These are phyloP conservation scores for Phyllotis vaccarum DNA, from an alignment of 2,797 vertebrate genomes.

Conservation along the genomic window DNA sequence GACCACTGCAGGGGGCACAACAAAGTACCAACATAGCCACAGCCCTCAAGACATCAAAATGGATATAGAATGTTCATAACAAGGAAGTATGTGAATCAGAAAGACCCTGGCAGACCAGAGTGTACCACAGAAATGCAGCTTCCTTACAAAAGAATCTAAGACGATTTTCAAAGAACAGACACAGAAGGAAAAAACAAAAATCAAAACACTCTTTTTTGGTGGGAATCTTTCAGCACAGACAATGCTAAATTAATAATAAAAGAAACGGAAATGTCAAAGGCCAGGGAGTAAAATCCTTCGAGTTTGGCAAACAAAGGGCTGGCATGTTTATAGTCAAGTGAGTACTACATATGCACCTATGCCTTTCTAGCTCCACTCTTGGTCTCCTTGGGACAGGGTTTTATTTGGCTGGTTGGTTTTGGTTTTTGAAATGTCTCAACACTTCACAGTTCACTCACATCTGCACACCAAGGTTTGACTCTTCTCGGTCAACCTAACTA, in stretches of 20 bases:
- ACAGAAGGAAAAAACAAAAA: neutral
- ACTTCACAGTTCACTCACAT: neutral
- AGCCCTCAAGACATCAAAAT: neutral
- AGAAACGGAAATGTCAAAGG: neutral
- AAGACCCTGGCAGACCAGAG: neutral
- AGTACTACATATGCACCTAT: neutral
- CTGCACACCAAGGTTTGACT: neutral
- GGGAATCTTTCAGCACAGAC: neutral
- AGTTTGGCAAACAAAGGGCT: neutral
- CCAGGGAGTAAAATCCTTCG: neutral
- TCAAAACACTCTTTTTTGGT: neutral
- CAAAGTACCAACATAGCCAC: neutral
- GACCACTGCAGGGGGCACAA: neutral
- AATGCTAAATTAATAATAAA: neutral
- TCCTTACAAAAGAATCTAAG: conserved; percentile 2
- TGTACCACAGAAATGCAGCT: neutral
- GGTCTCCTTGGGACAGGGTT: neutral
- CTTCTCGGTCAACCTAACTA: neutral
- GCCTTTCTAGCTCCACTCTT: neutral
- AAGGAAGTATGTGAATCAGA: neutral
- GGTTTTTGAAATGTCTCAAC: neutral
- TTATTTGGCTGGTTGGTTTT: neutral
- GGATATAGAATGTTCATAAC: neutral
- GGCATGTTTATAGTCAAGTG: neutral
- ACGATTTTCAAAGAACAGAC: neutral